A percentile compares a stretch with the other conserved stretches of the same genome.
Conservation (phyloP, 2,113 vertebrate species). For the Electrona antarctica region DNA sequence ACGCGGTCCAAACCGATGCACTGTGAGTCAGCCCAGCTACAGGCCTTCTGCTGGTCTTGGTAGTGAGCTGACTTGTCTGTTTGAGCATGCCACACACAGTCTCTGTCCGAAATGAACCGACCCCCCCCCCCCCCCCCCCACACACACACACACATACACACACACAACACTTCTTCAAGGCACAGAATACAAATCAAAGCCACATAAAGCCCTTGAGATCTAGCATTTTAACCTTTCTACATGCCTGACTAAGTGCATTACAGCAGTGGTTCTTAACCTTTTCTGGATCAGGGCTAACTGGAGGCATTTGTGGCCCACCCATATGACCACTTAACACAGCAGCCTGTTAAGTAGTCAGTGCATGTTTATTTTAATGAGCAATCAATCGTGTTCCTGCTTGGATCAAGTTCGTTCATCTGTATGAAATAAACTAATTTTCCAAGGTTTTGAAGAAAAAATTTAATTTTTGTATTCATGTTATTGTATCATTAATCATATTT, state of each 20-base stretch:
- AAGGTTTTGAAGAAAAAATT: too few relatives aligned
- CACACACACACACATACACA: background rate
- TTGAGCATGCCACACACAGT: constrained; percentile 37
- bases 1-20: background rate
- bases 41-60: constrained; percentile 25
- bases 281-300: background rate
- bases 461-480: too few relatives aligned
- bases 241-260: background rate
- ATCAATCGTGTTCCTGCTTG: too few relatives aligned
- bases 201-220: background rate
- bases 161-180: background rate
- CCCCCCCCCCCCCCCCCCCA: constrained; percentile 1
- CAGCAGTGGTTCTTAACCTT: too few relatives aligned
- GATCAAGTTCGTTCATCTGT: too few relatives aligned
- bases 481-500: too few relatives aligned
- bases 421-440: too few relatives aligned
- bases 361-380: too few relatives aligned
- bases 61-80: constrained; percentile 27
- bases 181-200: constrained; percentile 26
- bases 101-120: constrained; percentile 9
- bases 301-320: too few relatives aligned
- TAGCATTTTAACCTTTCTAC: background rate
- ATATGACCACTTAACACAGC: too few relatives aligned
- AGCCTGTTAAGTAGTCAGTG: too few relatives aligned
- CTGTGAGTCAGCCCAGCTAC: constrained; percentile 31